Conservation (phyloP, 2,797 vertebrate species). For the Sandelia bainsii region DNA sequence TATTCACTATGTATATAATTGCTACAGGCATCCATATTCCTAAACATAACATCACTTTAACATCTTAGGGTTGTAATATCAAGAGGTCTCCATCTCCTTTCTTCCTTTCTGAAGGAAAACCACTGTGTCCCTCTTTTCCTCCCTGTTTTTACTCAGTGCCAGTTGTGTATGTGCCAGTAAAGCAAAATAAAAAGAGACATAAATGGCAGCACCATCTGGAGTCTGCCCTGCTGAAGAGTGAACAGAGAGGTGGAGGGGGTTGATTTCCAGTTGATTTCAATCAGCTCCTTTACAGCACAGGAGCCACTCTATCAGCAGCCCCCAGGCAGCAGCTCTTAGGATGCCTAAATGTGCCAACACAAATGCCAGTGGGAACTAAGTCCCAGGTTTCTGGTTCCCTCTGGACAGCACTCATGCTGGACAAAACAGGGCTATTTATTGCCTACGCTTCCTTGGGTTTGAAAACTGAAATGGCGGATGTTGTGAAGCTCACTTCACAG, state of each 20-base stretch:
- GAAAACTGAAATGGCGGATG: slow-evolving; percentile 55
- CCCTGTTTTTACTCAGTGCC: slow-evolving; percentile 39
- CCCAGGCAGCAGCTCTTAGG: slow-evolving; percentile 60
- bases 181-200: slow-evolving; percentile 63
- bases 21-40: slow-evolving; percentile 22
- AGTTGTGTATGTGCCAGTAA: slow-evolving; percentile 63
- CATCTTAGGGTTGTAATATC: slow-evolving; percentile 30
- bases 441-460: slow-evolving; percentile 29
- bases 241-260: slow-evolving; percentile 37
- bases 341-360: slow-evolving; percentile 56
- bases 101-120: slow-evolving; percentile 23
- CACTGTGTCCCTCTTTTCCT: background rate
- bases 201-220: slow-evolving; percentile 76
- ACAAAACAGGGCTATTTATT: slow-evolving; percentile 66
- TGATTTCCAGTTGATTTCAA: slow-evolving; percentile 75
- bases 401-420: slow-evolving; percentile 48
- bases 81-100: slow-evolving; percentile 22
- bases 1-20: background rate
- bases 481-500: slow-evolving; percentile 52
- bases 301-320: slow-evolving; percentile 65
- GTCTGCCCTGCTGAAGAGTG: slow-evolving; percentile 52
- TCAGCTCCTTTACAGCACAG: slow-evolving; percentile 69
- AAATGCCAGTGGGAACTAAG: slow-evolving; percentile 53
- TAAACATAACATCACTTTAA: slow-evolving; percentile 44
- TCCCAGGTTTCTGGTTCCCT: slow-evolving; percentile 60